Conservation (phyloP, 2,888 invertebrate species). For the Molorchus minor region DNA sequence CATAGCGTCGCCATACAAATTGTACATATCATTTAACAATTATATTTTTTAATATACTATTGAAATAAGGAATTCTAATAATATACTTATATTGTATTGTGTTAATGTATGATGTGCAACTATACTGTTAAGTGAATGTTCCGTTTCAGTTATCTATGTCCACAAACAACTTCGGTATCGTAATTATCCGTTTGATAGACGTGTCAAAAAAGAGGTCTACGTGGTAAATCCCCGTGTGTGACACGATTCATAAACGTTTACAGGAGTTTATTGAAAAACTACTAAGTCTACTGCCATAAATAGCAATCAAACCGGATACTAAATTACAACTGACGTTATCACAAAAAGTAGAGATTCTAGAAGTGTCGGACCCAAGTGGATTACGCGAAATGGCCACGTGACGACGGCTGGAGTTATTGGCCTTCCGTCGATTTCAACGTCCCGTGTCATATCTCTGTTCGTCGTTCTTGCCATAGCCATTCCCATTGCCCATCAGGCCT, state of each 20-base stretch:
- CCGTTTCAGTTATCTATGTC: no score
- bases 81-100: no score
- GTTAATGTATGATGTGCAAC: no score
- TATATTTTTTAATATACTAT: no score
- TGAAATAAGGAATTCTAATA: no score
- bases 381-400: slow-evolving; percentile 58
- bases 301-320: slow-evolving; percentile 59
- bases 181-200: no score
- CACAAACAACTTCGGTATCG: no score
- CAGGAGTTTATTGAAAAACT: slow-evolving; percentile 52
- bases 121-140: no score
- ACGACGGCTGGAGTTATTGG: slow-evolving; percentile 60
- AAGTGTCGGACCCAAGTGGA: slow-evolving; percentile 61
- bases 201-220: neutral
- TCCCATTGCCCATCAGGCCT: slow-evolving; percentile 39
- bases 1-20: no score
- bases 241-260: slow-evolving; percentile 43
- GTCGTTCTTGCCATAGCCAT: slow-evolving; percentile 43
- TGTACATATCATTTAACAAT: no score
- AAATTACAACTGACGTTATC: slow-evolving; percentile 62
- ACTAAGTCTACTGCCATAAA: slow-evolving; percentile 53
- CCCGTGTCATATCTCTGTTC: slow-evolving; percentile 57
- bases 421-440: slow-evolving; percentile 58
- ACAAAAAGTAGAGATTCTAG: slow-evolving; percentile 58
- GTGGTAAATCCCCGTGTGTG: slow-evolving; percentile 4